Evolutionary conservation across 2,888 invertebrate genomes (phyloP), one percentile per base, ranked within the genome.

Genomic region (Melinaea menophilus): DNA sequence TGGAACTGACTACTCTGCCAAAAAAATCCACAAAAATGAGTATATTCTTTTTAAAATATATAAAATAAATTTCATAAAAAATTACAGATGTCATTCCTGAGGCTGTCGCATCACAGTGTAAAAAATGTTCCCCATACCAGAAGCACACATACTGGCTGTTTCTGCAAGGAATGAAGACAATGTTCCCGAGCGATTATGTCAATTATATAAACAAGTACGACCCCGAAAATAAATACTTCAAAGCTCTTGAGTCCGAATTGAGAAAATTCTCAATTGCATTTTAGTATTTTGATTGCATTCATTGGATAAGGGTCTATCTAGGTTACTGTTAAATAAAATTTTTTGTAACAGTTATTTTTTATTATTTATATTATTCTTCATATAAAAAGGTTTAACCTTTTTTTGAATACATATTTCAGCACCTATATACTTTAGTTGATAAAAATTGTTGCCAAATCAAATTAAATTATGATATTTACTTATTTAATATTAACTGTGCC

Each of bases 161-260:
- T 34, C 63, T 72, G 0, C n/a, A 61, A 12, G 69, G 61, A 5
- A 3, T 95, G 70, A 92, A 93, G 65, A 80, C 85, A 56, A 89
- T 91, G 60, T 91, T 86, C 0, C 90, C 92, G 0, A 73, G 80
- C 7, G 88, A 91, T 37, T 91, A 88, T 79, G 74, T 77, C 41
- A 81, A 78, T 4, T 84, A 92, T 66, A 90, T 88, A 73, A 80
- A 82, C 61, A 91, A 92, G 63, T 92, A 84, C 74, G 94, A 94
- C 76, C 92, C 94, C 3, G 84, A 91, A 47, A 92, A 91, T 51
- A 86, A 82, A 63, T 92, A 93, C 76, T 92, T 91, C 64, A 78
- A 79, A 34, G 84, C 86, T 7, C 91, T 94, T 74, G 81, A 92
- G 64, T 69, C 72, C 2, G 80, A 78, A 33, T 62, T 85, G 12